Evolutionary conservation across 2,797 vertebrate species (phyloP), one percentile per base, ranked within the genome.

Genomic region (Craterocephalus amniculus): DNA sequence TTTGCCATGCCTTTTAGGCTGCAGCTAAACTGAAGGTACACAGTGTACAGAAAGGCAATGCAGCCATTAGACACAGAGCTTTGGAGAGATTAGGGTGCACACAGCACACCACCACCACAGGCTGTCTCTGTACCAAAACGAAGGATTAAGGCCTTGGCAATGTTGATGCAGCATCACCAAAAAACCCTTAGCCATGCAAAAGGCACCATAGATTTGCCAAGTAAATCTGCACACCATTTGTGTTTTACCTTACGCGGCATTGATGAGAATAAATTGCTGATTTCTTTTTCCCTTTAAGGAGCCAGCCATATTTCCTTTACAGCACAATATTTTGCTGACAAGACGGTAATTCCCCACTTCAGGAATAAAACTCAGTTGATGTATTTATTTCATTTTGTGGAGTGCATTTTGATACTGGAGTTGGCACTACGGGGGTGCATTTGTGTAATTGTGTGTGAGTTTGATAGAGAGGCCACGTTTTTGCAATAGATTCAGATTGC

Each of bases 21-120:
- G 38, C 31, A 73, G 76, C 75, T 84, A 70, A 80, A 85, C 75
- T 82, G 80, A 78, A 85, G 83, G 87, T 70, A 88, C 87, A 87
- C 77, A 66, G 83, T 81, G 86, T 88, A 61, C 89, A 70, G 79
- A 86, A 80, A 84, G 86, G 80, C 87, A 85, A 75, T 35, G 86
- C 88, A 81, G 87, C 89, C 91, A 92, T 93, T 93, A 83, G 92
- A 91, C 87, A 93, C 92, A 93, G 90, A 88, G 91, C 90, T 93
- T 92, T 91, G 81, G 69, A 83, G 84, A 89, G 92, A 92, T 92
- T 91, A 92, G 76, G 80, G 85, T 76, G 80, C 89, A 84, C 83
- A 86, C 84, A 86, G 84, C 67, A 81, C 80, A 87, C 73, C 69
- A 78, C 72, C 89, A 88, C 84, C 88, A 89, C 84, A 80, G 77